Conservation (phyloP, 2,888 invertebrate genomes). For the Euplagia quadripunctaria region DNA sequence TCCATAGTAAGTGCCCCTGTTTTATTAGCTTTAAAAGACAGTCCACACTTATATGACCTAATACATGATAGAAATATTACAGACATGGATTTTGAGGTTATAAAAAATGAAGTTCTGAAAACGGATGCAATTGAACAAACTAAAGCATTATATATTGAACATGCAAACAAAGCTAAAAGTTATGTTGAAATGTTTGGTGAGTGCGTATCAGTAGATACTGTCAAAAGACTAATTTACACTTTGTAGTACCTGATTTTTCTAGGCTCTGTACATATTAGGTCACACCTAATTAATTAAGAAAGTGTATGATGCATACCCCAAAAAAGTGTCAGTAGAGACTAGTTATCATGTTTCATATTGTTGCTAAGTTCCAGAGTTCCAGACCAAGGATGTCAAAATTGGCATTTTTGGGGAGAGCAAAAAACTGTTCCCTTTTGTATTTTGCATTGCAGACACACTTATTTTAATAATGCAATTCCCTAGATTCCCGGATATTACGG, state of each 20-base stretch:
- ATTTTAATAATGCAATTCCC: too few species aligned
- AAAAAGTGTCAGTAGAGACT: background rate
- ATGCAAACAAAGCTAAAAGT: conserved; percentile 70
- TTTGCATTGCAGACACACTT: too few species aligned
- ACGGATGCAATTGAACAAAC: conserved; percentile 77
- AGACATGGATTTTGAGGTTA: conserved; percentile 88
- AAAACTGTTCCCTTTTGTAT: too few species aligned
- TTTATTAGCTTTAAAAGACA: conserved; percentile 92
- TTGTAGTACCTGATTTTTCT: conserved; percentile 49
- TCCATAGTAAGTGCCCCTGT: conserved; percentile 94
- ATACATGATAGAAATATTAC: conserved; percentile 87
- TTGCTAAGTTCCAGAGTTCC: too few species aligned
- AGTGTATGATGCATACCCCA: background rate
- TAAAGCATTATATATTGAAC: conserved; percentile 66
- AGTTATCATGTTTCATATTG: too few species aligned
- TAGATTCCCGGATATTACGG: too few species aligned
- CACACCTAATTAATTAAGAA: background rate
- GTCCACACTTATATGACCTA: conserved; percentile 88
- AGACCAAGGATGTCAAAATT: too few species aligned
- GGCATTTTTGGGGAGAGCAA: too few species aligned
- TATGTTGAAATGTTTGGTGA: conserved; percentile 74
- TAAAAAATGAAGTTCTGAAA: conserved; percentile 74
- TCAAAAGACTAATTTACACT: conserved; percentile 76
- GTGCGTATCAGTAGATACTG: conserved; percentile 73
- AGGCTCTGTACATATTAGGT: conserved; percentile 1